Conservation (phyloP, 1,140 invertebrate genomes). For the Bombus waltoni region DNA sequence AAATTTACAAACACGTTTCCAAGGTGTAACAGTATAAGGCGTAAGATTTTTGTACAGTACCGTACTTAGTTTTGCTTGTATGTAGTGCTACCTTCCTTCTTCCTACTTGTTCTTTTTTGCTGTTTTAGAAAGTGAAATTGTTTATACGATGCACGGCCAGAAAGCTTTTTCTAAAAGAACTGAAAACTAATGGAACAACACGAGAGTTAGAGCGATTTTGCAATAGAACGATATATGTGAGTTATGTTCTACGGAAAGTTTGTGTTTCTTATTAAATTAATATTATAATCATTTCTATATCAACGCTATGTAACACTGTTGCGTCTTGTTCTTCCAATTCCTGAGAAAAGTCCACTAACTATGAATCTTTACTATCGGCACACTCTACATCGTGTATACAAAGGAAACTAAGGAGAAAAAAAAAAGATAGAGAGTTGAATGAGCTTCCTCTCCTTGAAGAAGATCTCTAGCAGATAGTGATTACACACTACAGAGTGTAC, state of each 20-base stretch:
- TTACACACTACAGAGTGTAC: conserved; percentile 40
- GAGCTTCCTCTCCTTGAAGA: neutral
- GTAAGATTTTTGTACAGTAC: neutral
- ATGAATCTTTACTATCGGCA: conserved; percentile 4
- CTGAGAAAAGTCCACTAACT: neutral
- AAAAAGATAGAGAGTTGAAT: conserved; percentile 5
- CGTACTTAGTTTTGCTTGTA: conserved; percentile 11
- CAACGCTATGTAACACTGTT: neutral
- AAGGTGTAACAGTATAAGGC: too few species aligned
- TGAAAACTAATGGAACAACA: neutral
- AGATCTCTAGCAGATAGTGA: conserved; percentile 67
- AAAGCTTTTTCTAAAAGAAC: neutral
- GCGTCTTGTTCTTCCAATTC: neutral
- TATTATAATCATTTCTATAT: neutral
- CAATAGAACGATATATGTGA: neutral
- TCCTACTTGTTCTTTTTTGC: neutral
- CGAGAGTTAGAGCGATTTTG: too few species aligned
- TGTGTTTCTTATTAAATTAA: neutral
- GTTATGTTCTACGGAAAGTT: neutral
- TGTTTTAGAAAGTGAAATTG: neutral
- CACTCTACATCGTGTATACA: conserved; percentile 6
- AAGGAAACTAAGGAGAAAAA: neutral
- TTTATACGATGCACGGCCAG: neutral
- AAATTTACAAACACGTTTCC: too few species aligned
- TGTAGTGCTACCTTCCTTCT: neutral